Conservation (phyloP, 2,888 invertebrate species). For the Rhyacophila evoluta region DNA sequence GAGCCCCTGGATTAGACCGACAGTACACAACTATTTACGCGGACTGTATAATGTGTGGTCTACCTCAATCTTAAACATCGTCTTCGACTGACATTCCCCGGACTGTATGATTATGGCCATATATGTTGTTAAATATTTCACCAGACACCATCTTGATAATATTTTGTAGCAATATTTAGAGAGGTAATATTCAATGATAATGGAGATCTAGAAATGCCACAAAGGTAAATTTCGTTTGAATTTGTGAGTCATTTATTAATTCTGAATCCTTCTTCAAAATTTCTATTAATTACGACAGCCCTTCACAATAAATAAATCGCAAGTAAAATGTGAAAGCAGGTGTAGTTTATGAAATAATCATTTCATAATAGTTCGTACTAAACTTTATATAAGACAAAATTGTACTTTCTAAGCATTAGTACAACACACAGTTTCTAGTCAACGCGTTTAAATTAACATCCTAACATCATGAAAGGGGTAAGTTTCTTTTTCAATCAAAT, state of each 20-base stretch:
- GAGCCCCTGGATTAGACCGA: too few relatives aligned
- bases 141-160: too few relatives aligned
- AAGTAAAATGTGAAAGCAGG: not conserved
- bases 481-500: not conserved
- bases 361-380: not conserved
- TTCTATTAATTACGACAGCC: not conserved
- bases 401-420: not conserved
- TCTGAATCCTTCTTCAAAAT: not conserved
- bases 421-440: not conserved
- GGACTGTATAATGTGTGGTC: too few relatives aligned
- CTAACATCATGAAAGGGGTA: not conserved
- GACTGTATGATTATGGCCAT: too few relatives aligned
- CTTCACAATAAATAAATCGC: not conserved
- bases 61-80: too few relatives aligned
- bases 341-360: not conserved
- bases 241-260: not conserved
- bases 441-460: not conserved
- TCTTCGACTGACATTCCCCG: too few relatives aligned
- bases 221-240: too few relatives aligned
- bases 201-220: too few relatives aligned
- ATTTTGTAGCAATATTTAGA: too few relatives aligned
- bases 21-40: too few relatives aligned
- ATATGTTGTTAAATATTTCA: too few relatives aligned
- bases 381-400: not conserved
- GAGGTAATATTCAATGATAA: too few relatives aligned